Evolutionary conservation across 2,797 vertebrate species (phyloP).

Genomic region (Scarus forsteni): DNA sequence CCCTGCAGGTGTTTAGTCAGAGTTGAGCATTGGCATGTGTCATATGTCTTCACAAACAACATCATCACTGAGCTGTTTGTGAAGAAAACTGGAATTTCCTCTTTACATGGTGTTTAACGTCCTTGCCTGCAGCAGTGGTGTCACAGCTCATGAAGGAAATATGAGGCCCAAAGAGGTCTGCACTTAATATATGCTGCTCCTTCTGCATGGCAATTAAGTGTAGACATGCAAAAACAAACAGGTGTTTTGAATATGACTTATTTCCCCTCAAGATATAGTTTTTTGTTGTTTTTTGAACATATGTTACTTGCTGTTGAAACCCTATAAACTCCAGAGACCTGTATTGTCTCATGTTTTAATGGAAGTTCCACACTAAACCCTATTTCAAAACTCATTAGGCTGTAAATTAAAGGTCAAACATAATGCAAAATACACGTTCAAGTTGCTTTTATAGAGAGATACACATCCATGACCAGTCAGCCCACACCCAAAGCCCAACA

Average conservation of each 20-base stretch:
- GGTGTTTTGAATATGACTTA: background rate
- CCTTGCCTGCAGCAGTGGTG: background rate
- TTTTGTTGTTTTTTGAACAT: background rate
- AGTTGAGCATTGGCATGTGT: constrained; percentile 31
- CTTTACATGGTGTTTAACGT: background rate
- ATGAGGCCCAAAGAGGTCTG: background rate
- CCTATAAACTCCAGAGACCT: too few species aligned
- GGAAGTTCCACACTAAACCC: too few species aligned
- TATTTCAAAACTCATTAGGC: too few species aligned
- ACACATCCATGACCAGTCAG: too few species aligned
- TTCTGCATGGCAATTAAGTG: background rate
- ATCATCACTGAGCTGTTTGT: constrained; percentile 28
- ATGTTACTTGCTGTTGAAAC: too few species aligned
- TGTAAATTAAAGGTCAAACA: too few species aligned
- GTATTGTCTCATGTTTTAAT: too few species aligned
- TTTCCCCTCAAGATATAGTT: background rate
- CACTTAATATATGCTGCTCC: background rate
- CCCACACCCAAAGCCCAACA: too few species aligned
- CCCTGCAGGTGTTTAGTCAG: constrained; percentile 16
- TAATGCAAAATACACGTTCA: too few species aligned
- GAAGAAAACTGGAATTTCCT: constrained; percentile 24
- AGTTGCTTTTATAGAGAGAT: too few species aligned
- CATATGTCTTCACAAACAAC: constrained; percentile 21
- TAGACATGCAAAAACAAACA: background rate
- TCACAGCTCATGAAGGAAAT: background rate